These are phyloP conservation scores for Papilio gigon DNA, from an alignment of 2,888 invertebrate species.

Conservation along the genomic window DNA sequence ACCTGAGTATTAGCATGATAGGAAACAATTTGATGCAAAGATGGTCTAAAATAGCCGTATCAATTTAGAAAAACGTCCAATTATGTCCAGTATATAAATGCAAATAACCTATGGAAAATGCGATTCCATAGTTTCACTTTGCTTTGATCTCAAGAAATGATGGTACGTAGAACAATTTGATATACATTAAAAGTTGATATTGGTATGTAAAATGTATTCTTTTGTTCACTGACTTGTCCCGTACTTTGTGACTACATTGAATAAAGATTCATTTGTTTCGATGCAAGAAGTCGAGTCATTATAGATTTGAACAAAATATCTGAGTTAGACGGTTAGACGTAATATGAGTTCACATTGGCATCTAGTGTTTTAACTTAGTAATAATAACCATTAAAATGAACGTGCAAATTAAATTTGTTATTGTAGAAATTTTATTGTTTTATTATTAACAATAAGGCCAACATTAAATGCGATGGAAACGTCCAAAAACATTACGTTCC, in stretches of 20 bases:
- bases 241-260: not conserved
- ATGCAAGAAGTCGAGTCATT: too few species aligned
- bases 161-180: slow-evolving; percentile 1
- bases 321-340: not conserved
- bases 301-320: too few species aligned
- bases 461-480: not conserved
- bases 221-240: not conserved
- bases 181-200: not conserved
- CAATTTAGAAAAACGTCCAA: slow-evolving; percentile 22
- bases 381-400: not conserved
- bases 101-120: slow-evolving; percentile 3
- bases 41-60: not conserved
- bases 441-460: not conserved
- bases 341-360: not conserved
- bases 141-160: not conserved
- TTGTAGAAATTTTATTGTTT: not conserved
- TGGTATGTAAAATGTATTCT: not conserved
- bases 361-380: not conserved
- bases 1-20: slow-evolving; percentile 25
- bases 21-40: slow-evolving; percentile 29
- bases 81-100: slow-evolving; percentile 32
- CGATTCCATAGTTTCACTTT: not conserved
- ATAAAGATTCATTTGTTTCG: not conserved
- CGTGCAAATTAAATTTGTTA: slow-evolving; percentile 1
- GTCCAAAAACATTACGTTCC: not conserved